Conservation (phyloP, 2,888 invertebrate species). For the Ischnura elegans region DNA sequence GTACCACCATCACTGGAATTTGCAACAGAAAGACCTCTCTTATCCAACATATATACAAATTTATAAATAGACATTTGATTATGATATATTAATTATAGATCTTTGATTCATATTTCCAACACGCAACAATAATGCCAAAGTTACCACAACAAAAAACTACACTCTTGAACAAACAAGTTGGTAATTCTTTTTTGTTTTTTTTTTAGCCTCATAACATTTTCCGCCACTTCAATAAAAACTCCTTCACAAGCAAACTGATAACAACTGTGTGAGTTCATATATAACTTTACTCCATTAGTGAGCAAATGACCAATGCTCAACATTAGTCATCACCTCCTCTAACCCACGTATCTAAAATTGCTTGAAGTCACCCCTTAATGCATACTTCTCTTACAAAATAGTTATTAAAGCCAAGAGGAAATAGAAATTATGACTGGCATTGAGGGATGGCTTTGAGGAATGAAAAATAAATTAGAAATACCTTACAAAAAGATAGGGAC, state of each 20-base stretch:
- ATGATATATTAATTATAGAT: slow-evolving; percentile 59
- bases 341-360: slow-evolving; percentile 49
- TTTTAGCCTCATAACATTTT: slow-evolving; percentile 41
- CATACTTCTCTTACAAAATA: slow-evolving; percentile 39
- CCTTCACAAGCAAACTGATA: slow-evolving; percentile 50
- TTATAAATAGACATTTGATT: slow-evolving; percentile 66
- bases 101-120: slow-evolving; percentile 60
- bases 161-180: slow-evolving; percentile 32
- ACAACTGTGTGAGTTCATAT: slow-evolving; percentile 28
- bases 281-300: neutral
- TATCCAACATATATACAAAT: slow-evolving; percentile 61
- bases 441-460: slow-evolving; percentile 64
- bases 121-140: slow-evolving; percentile 55
- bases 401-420: slow-evolving; percentile 49
- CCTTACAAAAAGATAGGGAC: slow-evolving; percentile 53
- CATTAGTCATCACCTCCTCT: slow-evolving; percentile 27
- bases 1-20: slow-evolving; percentile 51
- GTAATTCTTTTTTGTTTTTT: slow-evolving; percentile 33
- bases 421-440: slow-evolving; percentile 48
- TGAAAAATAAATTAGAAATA: slow-evolving; percentile 63
- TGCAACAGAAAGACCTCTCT: slow-evolving; percentile 65
- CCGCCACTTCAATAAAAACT: slow-evolving; percentile 34
- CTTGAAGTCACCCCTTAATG: slow-evolving; percentile 44
- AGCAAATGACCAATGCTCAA: slow-evolving; percentile 50
- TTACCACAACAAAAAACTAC: slow-evolving; percentile 55